Percentiles rank a stretch among this genome's conserved stretches.
Conservation (phyloP, 2,888 invertebrate species). For the Heteromurus nitidus region DNA sequence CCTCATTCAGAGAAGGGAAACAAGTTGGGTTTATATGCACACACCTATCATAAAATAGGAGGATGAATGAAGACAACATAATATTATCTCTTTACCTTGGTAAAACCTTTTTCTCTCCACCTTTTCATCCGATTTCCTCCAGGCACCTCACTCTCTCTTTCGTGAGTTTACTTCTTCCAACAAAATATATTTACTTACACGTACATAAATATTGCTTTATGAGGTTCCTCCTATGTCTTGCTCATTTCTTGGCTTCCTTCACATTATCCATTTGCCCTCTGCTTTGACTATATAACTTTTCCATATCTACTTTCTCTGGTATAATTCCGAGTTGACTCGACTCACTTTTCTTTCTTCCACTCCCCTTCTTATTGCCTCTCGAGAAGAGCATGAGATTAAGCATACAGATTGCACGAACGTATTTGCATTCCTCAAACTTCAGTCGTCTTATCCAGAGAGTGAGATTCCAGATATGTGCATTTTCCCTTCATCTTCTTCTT, state of each 20-base stretch:
- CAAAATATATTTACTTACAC: slow-evolving; percentile 45
- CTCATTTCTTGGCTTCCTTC: slow-evolving; percentile 35
- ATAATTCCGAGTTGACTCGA: too few relatives aligned
- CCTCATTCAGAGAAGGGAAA: not conserved
- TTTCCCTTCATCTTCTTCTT: too few relatives aligned
- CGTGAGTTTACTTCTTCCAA: too few relatives aligned
- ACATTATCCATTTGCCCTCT: not conserved
- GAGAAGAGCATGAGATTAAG: slow-evolving; percentile 30
- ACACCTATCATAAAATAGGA: slow-evolving; percentile 19
- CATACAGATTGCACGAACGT: slow-evolving; percentile 34
- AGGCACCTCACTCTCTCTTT: slow-evolving; percentile 23
- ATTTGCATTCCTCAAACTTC: slow-evolving; percentile 21
- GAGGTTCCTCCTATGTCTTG: slow-evolving; percentile 16
- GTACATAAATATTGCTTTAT: slow-evolving; percentile 43
- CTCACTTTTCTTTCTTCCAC: slow-evolving; percentile 13
- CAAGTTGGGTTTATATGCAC: not conserved
- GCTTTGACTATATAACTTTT: slow-evolving; percentile 1
- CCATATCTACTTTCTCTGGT: not conserved
- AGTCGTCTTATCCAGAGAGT: slow-evolving; percentile 21
- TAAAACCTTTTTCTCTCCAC: slow-evolving; percentile 38
- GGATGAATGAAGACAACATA: slow-evolving; percentile 25
- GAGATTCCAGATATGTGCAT: too few relatives aligned
- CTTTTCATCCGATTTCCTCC: slow-evolving; percentile 58
- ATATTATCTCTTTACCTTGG: slow-evolving; percentile 57
- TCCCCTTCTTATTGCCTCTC: slow-evolving; percentile 37